These are phyloP conservation scores for Rhamnusium bicolor DNA, from an alignment of 2,888 invertebrate genomes.

Conservation along the genomic window DNA sequence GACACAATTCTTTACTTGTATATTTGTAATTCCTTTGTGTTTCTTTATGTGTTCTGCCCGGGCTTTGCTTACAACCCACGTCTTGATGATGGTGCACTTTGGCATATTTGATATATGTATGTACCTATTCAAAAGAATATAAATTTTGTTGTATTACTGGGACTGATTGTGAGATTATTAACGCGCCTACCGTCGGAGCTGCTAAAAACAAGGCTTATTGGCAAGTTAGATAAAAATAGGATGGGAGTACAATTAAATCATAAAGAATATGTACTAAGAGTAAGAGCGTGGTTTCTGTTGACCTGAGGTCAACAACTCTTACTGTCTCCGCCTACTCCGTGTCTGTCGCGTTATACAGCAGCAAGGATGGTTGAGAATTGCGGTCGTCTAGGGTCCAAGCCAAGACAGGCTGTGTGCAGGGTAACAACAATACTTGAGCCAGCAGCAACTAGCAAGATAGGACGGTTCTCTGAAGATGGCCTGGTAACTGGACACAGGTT, in stretches of 20 bases:
- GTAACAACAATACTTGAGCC: slow-evolving; percentile 40
- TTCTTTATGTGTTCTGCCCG: neutral
- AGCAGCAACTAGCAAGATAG: slow-evolving; percentile 39
- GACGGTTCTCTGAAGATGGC: slow-evolving; percentile 49
- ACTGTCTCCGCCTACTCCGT: slow-evolving; percentile 70
- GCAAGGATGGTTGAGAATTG: slow-evolving; percentile 57
- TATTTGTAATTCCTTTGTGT: slow-evolving; percentile 14
- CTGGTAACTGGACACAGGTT: slow-evolving; percentile 41
- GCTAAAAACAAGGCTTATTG: neutral
- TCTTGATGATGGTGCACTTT: neutral
- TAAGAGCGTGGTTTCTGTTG: slow-evolving; percentile 68
- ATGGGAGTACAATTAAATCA: slow-evolving; percentile 62
- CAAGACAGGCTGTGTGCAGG: slow-evolving; percentile 44
- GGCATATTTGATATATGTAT: no score
- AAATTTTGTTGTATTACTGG: no score
- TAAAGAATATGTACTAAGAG: slow-evolving; percentile 65
- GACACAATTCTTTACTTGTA: slow-evolving; percentile 1
- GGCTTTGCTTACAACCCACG: neutral
- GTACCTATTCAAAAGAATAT: neutral
- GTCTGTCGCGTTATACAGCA: slow-evolving; percentile 66
- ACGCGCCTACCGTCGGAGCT: neutral
- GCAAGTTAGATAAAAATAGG: slow-evolving; percentile 13
- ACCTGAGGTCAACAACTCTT: slow-evolving; percentile 72
- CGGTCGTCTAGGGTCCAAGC: slow-evolving; percentile 46
- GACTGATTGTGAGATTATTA: no score